These are phyloP conservation scores for Scaptomyza hsui DNA, from an alignment of 1,140 invertebrate genomes.

Conservation along the genomic window DNA sequence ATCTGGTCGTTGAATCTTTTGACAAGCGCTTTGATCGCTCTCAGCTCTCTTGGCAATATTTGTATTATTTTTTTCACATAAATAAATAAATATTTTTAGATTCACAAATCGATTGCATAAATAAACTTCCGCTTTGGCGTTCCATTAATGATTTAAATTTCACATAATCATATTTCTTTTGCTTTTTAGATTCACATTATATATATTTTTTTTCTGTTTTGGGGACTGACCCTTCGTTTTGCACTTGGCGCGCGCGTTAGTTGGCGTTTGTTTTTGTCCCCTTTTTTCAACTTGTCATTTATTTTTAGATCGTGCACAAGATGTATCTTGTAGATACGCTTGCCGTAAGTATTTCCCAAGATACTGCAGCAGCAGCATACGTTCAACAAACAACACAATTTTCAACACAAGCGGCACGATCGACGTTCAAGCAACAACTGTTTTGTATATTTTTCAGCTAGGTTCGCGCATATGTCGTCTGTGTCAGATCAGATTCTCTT, in stretches of 20 bases:
- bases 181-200: slow-evolving; percentile 17
- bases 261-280: slow-evolving; percentile 55
- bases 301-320: slow-evolving; percentile 66
- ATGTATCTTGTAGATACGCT: slow-evolving; percentile 61
- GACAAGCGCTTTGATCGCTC: slow-evolving; percentile 47
- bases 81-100: slow-evolving; percentile 41
- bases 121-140: slow-evolving; percentile 29
- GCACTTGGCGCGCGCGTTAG: slow-evolving; percentile 62
- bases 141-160: slow-evolving; percentile 32
- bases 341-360: slow-evolving; percentile 41
- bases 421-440: slow-evolving; percentile 69
- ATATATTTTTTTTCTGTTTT: slow-evolving; percentile 25
- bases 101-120: slow-evolving; percentile 34
- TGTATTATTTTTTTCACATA: slow-evolving; percentile 34
- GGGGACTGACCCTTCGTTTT: slow-evolving; percentile 46
- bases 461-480: slow-evolving; percentile 12
- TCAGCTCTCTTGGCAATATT: slow-evolving; percentile 40
- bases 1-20: slow-evolving; percentile 46
- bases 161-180: slow-evolving; percentile 17
- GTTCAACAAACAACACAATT: slow-evolving; percentile 1
- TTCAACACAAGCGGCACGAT: slow-evolving; percentile 60
- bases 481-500: slow-evolving; percentile 20
- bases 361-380: slow-evolving; percentile 2
- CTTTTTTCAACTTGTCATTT: slow-evolving; percentile 44
- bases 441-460: slow-evolving; percentile 32